Percentiles rank a stretch among this genome's conserved stretches.
These are phyloP conservation scores for Stratiomys singularior DNA, from an alignment of 2,888 invertebrate species.

Conservation along the genomic window DNA sequence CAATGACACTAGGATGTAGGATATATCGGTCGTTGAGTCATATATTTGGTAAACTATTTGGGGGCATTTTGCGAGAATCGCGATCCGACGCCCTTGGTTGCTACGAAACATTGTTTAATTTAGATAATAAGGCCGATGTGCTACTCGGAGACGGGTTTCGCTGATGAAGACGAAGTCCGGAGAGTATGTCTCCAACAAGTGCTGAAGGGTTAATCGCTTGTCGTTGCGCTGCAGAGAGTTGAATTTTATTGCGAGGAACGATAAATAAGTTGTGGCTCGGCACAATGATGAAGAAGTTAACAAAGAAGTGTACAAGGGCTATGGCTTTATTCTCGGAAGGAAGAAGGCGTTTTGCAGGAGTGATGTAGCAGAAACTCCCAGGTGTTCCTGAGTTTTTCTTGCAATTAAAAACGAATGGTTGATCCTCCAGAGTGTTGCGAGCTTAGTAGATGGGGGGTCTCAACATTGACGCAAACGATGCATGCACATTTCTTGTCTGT, in stretches of 20 bases:
- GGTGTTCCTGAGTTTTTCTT: too few species aligned
- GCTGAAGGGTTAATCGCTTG: not conserved
- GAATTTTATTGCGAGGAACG: not conserved
- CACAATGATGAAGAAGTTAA: not conserved
- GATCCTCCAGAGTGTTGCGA: too few species aligned
- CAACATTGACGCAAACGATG: too few species aligned
- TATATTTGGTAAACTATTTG: not conserved
- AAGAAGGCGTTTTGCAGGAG: too few species aligned
- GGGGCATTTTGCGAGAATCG: not conserved
- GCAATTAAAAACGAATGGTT: too few species aligned
- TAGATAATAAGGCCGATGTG: not conserved
- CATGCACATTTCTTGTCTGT: too few species aligned
- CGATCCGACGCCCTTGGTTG: not conserved
- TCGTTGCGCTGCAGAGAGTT: not conserved
- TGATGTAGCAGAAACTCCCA: too few species aligned
- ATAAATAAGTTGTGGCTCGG: too few species aligned
- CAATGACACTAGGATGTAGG: not conserved
- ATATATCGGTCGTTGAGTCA: not conserved
- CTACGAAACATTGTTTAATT: not conserved
- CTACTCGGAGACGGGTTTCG: not conserved
- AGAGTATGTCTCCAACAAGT: not conserved
- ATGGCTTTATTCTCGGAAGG: not conserved
- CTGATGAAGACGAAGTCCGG: not conserved
- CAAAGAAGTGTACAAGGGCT: not conserved
- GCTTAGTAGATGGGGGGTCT: too few species aligned